Conservation (phyloP, 2,888 invertebrate genomes). For the Tenthredo distinguenda region DNA sequence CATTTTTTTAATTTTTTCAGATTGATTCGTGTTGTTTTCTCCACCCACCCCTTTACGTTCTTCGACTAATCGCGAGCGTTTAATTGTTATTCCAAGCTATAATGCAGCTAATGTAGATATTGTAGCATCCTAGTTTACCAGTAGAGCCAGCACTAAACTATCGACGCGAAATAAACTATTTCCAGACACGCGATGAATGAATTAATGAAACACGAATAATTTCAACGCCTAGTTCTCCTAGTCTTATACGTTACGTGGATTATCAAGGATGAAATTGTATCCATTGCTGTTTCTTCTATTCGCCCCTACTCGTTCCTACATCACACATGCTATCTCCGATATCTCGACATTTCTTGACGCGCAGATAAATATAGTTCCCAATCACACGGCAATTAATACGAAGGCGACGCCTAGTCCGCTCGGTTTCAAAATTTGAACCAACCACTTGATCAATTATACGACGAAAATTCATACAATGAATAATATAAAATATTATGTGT, state of each 20-base stretch:
- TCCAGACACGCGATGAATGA: slow-evolving; percentile 28
- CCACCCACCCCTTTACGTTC: background rate
- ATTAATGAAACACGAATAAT: slow-evolving; percentile 10
- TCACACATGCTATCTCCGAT: background rate
- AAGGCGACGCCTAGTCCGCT: background rate
- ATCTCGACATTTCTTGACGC: background rate
- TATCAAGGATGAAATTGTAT: slow-evolving; percentile 19
- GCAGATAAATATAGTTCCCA: background rate
- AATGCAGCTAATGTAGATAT: background rate
- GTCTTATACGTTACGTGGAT: background rate
- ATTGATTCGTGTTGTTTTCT: background rate
- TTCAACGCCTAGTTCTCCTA: background rate
- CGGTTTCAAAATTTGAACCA: background rate
- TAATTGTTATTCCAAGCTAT: slow-evolving; percentile 8
- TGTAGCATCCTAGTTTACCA: background rate
- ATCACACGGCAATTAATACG: background rate
- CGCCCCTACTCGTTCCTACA: background rate
- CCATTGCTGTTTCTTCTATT: background rate
- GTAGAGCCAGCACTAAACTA: slow-evolving; percentile 7
- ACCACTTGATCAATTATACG: background rate
- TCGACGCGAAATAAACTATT: slow-evolving; percentile 10
- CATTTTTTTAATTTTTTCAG: background rate
- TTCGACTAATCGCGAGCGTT: background rate
- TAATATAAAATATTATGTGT: background rate
- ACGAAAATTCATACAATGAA: background rate